Base-by-base conservation (phyloP, 2,113 vertebrate species). In the Microcebus jonahi region DNA sequence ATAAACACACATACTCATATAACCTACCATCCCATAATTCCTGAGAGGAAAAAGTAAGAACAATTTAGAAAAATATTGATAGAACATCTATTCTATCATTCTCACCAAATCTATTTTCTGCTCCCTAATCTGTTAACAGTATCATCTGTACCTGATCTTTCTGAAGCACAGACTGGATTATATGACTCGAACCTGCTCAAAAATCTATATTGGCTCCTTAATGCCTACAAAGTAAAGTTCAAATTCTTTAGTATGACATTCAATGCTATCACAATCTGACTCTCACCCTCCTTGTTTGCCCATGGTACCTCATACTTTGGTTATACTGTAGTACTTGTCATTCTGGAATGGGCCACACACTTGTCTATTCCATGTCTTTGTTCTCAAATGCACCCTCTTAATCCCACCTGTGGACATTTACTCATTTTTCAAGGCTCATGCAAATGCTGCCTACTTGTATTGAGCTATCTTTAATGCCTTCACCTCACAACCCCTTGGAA, bases 1-100 rank as follows among this genome's bases (percentile, higher is more conserved):
- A 65, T 12, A 85, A 7, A 73, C 10, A 89, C 17, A 50, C 10
- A 20, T 18, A 31, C 17, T 61, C 67, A 70, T 25, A 88, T 7
- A n/a, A 8, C 13, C 20, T 53, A 55, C 18, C 21, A 76, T 92
- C 36, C 27, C 65, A 59, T 75, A 90, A 90, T 80, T 93, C 45
- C 36, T 25, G 59, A 20, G 21, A 87, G 91, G 79, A 25, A 71
- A 85, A 93, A 79, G 61, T n/a, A 88, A 80, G 20, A 90, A 57
- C 34, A 90, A 29, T 61, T 94, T 73, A 67, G 18, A 90, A 96
- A 94, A 92, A 96, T 55, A 82, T 70, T 88, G 61, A 92, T 3
- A 93, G 39, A 93, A 85, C 87, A 95, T 45, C 3, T 85, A 20
- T 76, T 76, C 65, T 87, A 11, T 61, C 39, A 90, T 96, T 87